Base-by-base conservation (phyloP, 2,888 invertebrate species). In the Platypus cylindrus region DNA sequence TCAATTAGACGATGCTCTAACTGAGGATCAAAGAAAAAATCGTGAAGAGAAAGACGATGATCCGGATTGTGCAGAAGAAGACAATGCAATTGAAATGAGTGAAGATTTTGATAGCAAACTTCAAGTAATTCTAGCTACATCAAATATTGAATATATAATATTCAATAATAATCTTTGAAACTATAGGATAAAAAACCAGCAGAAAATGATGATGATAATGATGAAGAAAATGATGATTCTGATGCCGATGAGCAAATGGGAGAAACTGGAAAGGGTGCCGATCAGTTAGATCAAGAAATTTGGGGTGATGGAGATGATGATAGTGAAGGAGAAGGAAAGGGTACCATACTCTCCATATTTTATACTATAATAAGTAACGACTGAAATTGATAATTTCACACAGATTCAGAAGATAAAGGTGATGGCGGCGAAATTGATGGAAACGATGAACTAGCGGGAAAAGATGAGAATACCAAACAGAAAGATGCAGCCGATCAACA, bases 191-290 rank as follows among this genome's bases (percentile, higher is more conserved):
- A 41, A 18, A 38, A 40, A 31, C 32, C 32, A 12, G n/a, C n/a
- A n/a, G n/a, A n/a, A n/a, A 24, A 25, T n/a, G 33, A 64, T 44
- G 79, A 93, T 52, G 70, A 77, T 14, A 73, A 73, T 0, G 66
- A 73, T 1, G 69, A 79, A 9, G 62, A 67, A 1, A 66, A 70
- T 11, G 70, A 80, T 9, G 72, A 82, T 41, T 80, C 85, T 13
- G 84, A 95, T 47, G 67, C 83, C 2, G 93, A 95, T 45, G 93
- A 95, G 56, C 82, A 95, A 68, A 93, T 97, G 89, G 97, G 94
- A 14, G 90, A 97, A 37, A 85, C 86, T 0, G 87, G 83, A 43
- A 77, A 81, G 50, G 79, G 75, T n/a, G 81, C 83, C 2, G 85
- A 90, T 40, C 78, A 79, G 44, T 54, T 82, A 12, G 82, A 84